Evolutionary conservation across 1,140 invertebrate genomes (phyloP), one percentile per base, ranked within the genome.

Genomic region (Agrilus planipennis): DNA sequence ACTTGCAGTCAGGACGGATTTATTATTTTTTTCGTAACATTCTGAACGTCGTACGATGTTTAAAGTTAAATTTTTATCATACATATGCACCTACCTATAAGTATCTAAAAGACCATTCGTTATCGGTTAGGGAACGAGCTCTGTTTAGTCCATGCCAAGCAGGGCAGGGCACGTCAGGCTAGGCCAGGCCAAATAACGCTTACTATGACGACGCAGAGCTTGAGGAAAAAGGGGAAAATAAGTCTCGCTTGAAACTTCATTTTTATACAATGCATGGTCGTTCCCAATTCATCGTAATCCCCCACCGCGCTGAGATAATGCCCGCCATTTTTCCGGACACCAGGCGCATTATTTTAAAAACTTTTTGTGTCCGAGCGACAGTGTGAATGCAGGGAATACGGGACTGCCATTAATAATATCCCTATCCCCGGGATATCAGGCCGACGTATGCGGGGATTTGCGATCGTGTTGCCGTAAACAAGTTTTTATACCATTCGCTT

Each of bases 261-360:
- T 36, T 36, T 36, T 36, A 36, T 36, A 36, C 34, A 36, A 36
- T 21, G 34, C 34, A 36, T 36, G 34, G 19, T 21, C 34, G 23
- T 36, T 36, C 34, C 19, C 34, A 21, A 36, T 37, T 34, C 31
- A 42, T 37, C 45, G 35, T 53, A 51, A 53, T 53, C 50, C 47
- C 50, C 44, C 50, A 47, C 43, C 50, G 48, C 46, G 52, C 44
- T 41, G 44, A 52, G 52, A 52, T 52, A 54, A 54, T 54, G 52
- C 45, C 52, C 20, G 52, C 52, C 50, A 54, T 54, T 50, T 54
- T 54, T 50, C 52, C 47, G 41, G 50, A 54, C 52, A 54, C 52
- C 50, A 52, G 47, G 41, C 47, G 50, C 52, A 54, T 54, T 54
- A 54, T 52, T 54, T 54, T 52, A 52, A 54, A 54, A 54, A 54